phyloP scores from a whole-genome alignment of 2,113 vertebrate genomes.

The Muntiacus muntjak region DNA sequence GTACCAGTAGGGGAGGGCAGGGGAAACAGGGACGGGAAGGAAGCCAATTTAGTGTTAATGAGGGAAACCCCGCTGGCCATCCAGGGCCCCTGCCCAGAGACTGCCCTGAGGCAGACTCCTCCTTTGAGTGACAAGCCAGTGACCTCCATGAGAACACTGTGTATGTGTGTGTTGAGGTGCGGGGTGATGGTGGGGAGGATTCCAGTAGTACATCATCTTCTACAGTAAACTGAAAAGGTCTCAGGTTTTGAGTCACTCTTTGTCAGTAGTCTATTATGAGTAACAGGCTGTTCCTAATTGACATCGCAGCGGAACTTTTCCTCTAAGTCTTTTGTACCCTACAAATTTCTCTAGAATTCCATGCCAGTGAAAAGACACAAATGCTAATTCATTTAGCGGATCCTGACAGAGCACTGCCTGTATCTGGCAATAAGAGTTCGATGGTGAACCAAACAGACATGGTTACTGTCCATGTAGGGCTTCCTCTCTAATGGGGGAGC shows the following conservation, averaged over 20 bases:
- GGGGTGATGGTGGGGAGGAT: rapidly evolving
- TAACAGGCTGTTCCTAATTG: not conserved
- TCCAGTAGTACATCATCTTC: not conserved
- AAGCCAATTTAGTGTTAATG: not conserved
- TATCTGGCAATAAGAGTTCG: rapidly evolving
- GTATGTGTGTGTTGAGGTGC: not conserved
- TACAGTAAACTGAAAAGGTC: not conserved
- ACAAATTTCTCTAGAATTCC: not conserved
- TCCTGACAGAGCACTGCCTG: rapidly evolving
- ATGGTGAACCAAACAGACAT: rapidly evolving
- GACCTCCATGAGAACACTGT: not conserved
- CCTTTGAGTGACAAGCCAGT: not conserved
- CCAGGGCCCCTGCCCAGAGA: not conserved
- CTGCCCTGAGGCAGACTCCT: not conserved
- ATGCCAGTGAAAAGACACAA: not conserved
- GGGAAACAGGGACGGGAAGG: not conserved
- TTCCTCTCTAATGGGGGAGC: too few species aligned
- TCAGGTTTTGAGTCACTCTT: not conserved
- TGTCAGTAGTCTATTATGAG: not conserved
- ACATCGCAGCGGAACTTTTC: not conserved
- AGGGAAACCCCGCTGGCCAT: not conserved
- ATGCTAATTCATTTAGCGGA: rapidly evolving
- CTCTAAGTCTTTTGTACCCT: not conserved
- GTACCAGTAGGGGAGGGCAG: not conserved
- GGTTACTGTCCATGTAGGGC: rapidly evolving